These are phyloP conservation scores for Pachyseris speciosa DNA, from an alignment of 64 coral and sea anemone genomes.

Conservation along the genomic window DNA sequence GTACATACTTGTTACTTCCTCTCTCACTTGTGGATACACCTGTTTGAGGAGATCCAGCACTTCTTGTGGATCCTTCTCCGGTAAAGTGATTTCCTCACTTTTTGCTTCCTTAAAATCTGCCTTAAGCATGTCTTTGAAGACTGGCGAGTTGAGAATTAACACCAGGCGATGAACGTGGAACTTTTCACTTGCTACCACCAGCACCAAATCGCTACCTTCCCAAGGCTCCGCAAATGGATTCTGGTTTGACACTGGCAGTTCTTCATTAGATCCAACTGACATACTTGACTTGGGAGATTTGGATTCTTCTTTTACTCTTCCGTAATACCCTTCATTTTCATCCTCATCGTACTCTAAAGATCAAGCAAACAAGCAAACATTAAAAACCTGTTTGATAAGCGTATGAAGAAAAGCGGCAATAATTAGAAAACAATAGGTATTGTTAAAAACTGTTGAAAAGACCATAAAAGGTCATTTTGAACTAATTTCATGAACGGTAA, in stretches of 20 bases:
- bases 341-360: too few species aligned
- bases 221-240: constrained; percentile 53
- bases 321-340: too few species aligned
- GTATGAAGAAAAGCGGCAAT: too few species aligned
- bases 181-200: constrained; percentile 38
- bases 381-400: too few species aligned
- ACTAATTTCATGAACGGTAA: too few species aligned
- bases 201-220: constrained; percentile 56
- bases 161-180: constrained; percentile 66
- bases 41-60: constrained; percentile 18
- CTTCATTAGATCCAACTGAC: too few species aligned
- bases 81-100: constrained; percentile 13
- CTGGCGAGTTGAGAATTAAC: constrained; percentile 40
- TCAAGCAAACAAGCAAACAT: too few species aligned
- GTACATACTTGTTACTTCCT: neutral
- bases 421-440: too few species aligned
- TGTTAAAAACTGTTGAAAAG: too few species aligned
- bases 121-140: constrained; percentile 62
- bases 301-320: too few species aligned
- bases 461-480: too few species aligned
- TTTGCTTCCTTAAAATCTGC: constrained; percentile 2
- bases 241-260: neutral
- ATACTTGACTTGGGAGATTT: too few species aligned
- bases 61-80: constrained; percentile 42
- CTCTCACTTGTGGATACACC: neutral